These are phyloP conservation scores for Lithophane ornitopus DNA, from an alignment of 2,888 invertebrate genomes.

Conservation along the genomic window DNA sequence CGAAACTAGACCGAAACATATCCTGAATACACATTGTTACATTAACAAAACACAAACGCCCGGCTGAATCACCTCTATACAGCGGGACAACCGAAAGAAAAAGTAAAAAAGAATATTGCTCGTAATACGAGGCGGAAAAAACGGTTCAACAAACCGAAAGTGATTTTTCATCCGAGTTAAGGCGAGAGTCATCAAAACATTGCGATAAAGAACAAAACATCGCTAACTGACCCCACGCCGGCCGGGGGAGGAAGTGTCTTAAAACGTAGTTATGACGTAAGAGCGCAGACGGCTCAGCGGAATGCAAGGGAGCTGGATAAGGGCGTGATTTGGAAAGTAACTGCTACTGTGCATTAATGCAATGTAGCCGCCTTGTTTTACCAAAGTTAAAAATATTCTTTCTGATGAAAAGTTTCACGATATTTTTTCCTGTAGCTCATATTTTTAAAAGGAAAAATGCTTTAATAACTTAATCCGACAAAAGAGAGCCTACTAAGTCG, in stretches of 20 bases:
- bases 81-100: conserved; percentile 28
- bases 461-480: conserved; percentile 46
- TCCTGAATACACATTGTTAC: conserved; percentile 50
- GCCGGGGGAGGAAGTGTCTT: conserved; percentile 6
- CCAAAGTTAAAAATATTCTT: neutral
- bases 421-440: conserved; percentile 30
- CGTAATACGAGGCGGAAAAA: conserved; percentile 59
- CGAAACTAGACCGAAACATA: conserved; percentile 39
- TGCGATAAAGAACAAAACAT: conserved; percentile 62
- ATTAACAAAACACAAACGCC: conserved; percentile 45
- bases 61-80: conserved; percentile 30
- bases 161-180: conserved; percentile 67
- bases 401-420: neutral
- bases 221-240: conserved; percentile 47
- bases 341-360: conserved; percentile 46
- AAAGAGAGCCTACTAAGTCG: conserved; percentile 54
- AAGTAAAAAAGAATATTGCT: conserved; percentile 40
- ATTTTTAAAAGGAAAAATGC: conserved; percentile 25
- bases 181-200: conserved; percentile 57
- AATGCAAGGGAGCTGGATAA: conserved; percentile 29
- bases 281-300: conserved; percentile 33
- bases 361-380: conserved; percentile 24
- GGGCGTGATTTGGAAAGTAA: conserved; percentile 42
- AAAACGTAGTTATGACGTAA: conserved; percentile 44
- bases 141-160: conserved; percentile 61